Evolutionary conservation across 2,888 invertebrate genomes (phyloP), one percentile per base, ranked within the genome.

Genomic region (Erannis defoliaria): DNA sequence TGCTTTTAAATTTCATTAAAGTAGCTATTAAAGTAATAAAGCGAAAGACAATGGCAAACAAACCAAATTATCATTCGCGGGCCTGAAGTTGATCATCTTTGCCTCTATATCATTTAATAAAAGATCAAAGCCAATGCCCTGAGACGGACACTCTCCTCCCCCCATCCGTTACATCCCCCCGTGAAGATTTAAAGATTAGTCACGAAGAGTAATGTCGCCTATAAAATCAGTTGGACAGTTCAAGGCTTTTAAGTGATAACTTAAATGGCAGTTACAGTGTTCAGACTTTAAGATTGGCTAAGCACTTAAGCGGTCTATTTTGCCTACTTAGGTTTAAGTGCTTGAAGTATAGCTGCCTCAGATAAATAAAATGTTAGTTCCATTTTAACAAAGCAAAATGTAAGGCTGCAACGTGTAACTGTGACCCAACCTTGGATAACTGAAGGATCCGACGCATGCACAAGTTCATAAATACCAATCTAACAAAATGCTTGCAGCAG

Each of bases 131-230:
- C 45, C 53, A 56, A 46, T 49, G 58, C 51, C 60, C 42, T 46
- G 31, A 37, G 40, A 40, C 37, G 12, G n/a, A 4, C 21, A 5
- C 14, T 6, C 42, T 23, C 18, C 26, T 10, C 5, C 19, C 3
- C 10, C 55, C 38, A 46, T 29, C 5, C 49, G 2, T 19, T 10
- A 5, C 21, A 35, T 40, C 42, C 8, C 48, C 18, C 31, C 54
- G 35, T 18, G 33, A 5, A 71, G 78, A 77, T 77, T 56, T 55
- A 35, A 23, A 71, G 77, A 77, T 77, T 66, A 66, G 76, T 68
- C 77, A 76, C 75, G 77, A 55, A 18, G 55, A 55, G 62, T 35
- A 55, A 61, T 58, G 56, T 26, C 56, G 38, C 42, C 66, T 66
- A 57, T 54, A 54, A 54, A 55, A 63, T 64, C 64, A 58, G 63